Base-by-base conservation (phyloP, 2,797 vertebrate genomes). In the Atherinosoma microstoma region DNA sequence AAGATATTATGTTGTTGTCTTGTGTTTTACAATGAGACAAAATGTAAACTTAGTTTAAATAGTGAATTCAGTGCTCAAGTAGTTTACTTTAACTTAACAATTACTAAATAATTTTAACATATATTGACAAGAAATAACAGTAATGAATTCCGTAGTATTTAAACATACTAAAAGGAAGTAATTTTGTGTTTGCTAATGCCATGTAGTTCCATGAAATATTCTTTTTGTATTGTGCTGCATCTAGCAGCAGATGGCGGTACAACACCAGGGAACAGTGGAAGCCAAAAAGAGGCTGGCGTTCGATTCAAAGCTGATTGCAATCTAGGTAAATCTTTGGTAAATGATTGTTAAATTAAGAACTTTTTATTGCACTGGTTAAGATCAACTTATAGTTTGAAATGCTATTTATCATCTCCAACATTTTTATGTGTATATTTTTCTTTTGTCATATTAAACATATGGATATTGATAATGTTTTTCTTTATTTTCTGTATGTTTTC, bases 171-270 rank as follows among this genome's bases (percentile, higher is more conserved):
- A 69, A 51, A 36, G 73, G 22, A 69, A 53, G 58, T 78, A 2
- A 54, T 75, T 76, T 86, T 91, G 78, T 91, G 85, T 91, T 87
- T 90, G 42, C 80, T 84, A 78, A 84, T 73, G 59, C 81, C 76
- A 77, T 91, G 83, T 86, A 90, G 90, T 88, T 90, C 87, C 82
- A 75, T 92, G 64, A 91, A 91, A 70, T 89, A 91, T 86, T 92
- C 61, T 93, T 85, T 94, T 87, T 95, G 93, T 91, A 92, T 92
- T 95, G 94, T 93, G 92, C 90, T 93, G 90, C 90, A 77, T 92
- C 75, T 89, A 94, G 91, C 95, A 96, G 95, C 95, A 96, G 95
- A 95, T 95, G 95, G 95, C 91, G 94, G 92, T 95, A 93, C 92
- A 94, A 94, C 95, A 95, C 94, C 95, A 95, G 93, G 91, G 71